phyloP scores from a whole-genome alignment of 2,888 invertebrate genomes.

The Spilarctia lutea region DNA sequence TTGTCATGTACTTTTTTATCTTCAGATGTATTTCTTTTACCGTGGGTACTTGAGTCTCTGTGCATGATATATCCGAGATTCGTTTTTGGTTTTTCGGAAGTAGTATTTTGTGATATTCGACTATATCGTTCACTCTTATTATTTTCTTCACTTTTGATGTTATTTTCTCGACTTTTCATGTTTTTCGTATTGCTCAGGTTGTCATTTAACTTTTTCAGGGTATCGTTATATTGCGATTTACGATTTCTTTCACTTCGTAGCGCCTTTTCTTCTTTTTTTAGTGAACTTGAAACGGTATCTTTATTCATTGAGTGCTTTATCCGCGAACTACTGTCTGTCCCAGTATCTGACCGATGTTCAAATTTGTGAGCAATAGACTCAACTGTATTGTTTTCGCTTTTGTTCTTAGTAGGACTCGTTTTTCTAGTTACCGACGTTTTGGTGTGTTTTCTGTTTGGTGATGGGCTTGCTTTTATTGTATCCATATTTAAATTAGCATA shows the following conservation, averaged over 20 bases:
- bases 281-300: slow-evolving; percentile 39
- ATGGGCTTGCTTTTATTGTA: slow-evolving; percentile 28
- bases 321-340: slow-evolving; percentile 33
- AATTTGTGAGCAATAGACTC: slow-evolving; percentile 1
- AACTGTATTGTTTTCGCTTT: slow-evolving; percentile 17
- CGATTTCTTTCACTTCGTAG: slow-evolving; percentile 34
- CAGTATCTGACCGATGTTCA: slow-evolving; percentile 33
- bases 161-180: slow-evolving; percentile 25
- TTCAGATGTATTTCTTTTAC: slow-evolving; percentile 47
- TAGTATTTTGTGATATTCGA: slow-evolving; percentile 48
- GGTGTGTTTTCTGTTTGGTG: slow-evolving; percentile 24
- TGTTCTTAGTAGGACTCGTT: slow-evolving; percentile 26
- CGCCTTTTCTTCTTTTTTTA: slow-evolving; percentile 33
- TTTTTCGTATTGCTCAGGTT: slow-evolving; percentile 23
- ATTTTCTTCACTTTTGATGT: slow-evolving; percentile 29
- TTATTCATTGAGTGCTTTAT: slow-evolving; percentile 41
- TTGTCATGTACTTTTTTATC: slow-evolving; percentile 48
- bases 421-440: slow-evolving; percentile 22
- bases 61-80: slow-evolving; percentile 29
- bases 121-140: slow-evolving; percentile 36
- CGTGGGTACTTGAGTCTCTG: slow-evolving; percentile 37
- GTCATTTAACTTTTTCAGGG: slow-evolving; percentile 29
- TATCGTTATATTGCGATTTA: slow-evolving; percentile 31
- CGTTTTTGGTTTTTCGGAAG: slow-evolving; percentile 26
- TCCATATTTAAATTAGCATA: slow-evolving; percentile 60